These are phyloP conservation scores for Mola mola DNA, from an alignment of 2,113 vertebrate species.

Conservation along the genomic window DNA sequence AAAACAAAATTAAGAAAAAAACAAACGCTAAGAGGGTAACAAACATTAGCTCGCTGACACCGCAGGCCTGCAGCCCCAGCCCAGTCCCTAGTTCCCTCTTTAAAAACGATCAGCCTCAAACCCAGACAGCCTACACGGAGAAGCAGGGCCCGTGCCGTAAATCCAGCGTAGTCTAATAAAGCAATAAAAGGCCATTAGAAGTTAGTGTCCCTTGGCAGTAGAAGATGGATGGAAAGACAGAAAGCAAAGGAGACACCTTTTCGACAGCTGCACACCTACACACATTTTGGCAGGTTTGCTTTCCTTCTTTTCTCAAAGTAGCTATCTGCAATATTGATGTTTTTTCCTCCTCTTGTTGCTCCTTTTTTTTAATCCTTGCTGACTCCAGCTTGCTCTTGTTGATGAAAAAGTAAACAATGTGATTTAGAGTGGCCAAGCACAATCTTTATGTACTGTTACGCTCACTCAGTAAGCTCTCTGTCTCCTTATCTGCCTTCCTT, in stretches of 20 bases:
- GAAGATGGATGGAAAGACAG: conserved; percentile 67
- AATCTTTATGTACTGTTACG: conserved; percentile 33
- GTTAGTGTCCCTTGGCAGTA: conserved; percentile 59
- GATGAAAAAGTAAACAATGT: conserved; percentile 31
- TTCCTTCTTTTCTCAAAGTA: conserved; percentile 19
- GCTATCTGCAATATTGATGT: conserved; percentile 46
- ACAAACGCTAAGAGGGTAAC: conserved; percentile 57
- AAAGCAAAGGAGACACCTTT: conserved; percentile 57
- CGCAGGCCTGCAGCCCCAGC: conserved; percentile 36
- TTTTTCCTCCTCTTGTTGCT: conserved; percentile 24
- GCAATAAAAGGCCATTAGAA: conserved; percentile 74
- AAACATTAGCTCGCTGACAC: conserved; percentile 58
- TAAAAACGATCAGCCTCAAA: too few species aligned
- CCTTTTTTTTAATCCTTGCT: conserved; percentile 25
- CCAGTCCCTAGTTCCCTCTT: conserved; percentile 31
- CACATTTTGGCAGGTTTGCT: conserved; percentile 25
- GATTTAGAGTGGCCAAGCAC: conserved; percentile 12
- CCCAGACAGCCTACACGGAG: conserved; percentile 35
- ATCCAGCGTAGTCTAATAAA: conserved; percentile 73
- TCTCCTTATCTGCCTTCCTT: conserved; percentile 21
- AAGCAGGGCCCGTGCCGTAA: conserved; percentile 58
- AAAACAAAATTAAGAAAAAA: too few species aligned
- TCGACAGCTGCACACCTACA: conserved; percentile 41
- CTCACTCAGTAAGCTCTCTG: conserved; percentile 21
- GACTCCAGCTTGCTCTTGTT: conserved; percentile 16